These are phyloP conservation scores for Papilio machaon DNA, from an alignment of 1,140 invertebrate genomes.

Conservation along the genomic window DNA sequence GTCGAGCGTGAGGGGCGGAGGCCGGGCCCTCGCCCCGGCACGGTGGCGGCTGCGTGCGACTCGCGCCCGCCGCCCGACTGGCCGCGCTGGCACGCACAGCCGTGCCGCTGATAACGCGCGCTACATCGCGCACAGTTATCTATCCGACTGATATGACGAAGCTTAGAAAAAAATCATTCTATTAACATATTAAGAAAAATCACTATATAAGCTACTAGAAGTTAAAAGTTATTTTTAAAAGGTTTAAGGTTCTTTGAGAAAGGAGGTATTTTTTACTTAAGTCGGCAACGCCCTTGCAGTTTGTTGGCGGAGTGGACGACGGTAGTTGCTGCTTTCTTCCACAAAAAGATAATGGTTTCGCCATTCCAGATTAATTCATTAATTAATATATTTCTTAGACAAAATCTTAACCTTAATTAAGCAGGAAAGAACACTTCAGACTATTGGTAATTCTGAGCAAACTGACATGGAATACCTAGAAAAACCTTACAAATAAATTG, in stretches of 20 bases:
- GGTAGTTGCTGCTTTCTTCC: too few relatives aligned
- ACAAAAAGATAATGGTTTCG: too few relatives aligned
- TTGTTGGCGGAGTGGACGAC: too few relatives aligned
- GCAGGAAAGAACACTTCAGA: too few relatives aligned
- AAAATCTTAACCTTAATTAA: too few relatives aligned
- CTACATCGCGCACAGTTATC: slow-evolving; percentile 32
- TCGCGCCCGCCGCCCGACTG: slow-evolving; percentile 41
- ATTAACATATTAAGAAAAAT: slow-evolving; percentile 3
- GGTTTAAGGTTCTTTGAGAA: neutral
- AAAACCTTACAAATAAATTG: neutral
- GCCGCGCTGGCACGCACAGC: neutral
- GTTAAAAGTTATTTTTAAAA: neutral
- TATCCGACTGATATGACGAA: slow-evolving; percentile 23
- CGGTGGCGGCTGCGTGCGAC: slow-evolving; percentile 43
- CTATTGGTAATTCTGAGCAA: too few relatives aligned
- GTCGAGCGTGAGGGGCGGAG: slow-evolving; percentile 5
- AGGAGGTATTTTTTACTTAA: too few relatives aligned
- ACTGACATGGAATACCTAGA: neutral
- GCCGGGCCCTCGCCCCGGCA: slow-evolving; percentile 2
- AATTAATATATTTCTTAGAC: too few relatives aligned
- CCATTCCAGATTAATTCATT: too few relatives aligned
- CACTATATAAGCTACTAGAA: neutral
- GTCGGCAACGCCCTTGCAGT: too few relatives aligned
- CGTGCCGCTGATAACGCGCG: slow-evolving; percentile 37
- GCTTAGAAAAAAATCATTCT: neutral